Conservation (phyloP, 2,797 vertebrate species). For the Pipistrellus pygmaeus region DNA sequence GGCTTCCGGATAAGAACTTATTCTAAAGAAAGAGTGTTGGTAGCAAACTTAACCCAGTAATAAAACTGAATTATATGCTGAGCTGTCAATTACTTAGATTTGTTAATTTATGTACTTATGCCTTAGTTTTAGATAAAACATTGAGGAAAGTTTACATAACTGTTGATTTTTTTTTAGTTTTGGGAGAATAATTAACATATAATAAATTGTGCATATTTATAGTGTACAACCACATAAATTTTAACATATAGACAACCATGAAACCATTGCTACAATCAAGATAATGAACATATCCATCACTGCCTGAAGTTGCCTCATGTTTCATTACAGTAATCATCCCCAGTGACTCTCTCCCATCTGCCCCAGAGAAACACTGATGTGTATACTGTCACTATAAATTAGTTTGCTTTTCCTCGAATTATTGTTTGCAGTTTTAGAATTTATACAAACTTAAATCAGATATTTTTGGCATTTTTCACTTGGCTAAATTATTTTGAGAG, state of each 20-base stretch:
- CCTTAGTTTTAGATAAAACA: neutral
- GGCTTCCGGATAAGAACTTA: neutral
- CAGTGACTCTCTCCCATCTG: neutral
- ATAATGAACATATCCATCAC: neutral
- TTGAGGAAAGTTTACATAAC: neutral
- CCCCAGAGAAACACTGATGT: neutral
- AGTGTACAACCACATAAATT: neutral
- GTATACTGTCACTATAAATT: neutral
- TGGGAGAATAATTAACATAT: neutral
- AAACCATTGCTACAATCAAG: neutral
- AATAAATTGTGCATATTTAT: neutral
- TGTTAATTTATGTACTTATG: neutral
- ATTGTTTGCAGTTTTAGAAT: neutral
- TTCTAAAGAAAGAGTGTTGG: neutral
- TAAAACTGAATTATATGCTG: neutral
- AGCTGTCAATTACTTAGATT: neutral
- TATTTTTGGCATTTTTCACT: neutral
- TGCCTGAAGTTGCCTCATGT: neutral
- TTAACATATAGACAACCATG: neutral
- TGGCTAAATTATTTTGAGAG: neutral
- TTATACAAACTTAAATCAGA: neutral
- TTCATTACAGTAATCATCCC: neutral
- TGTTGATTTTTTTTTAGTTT: neutral
- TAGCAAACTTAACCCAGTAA: slow-evolving; percentile 13
- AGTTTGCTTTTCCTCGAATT: neutral